Percentiles rank a stretch among this genome's conserved stretches.
phyloP scores from a whole-genome alignment of 2,888 invertebrate genomes.

The Periphyllus acericola region DNA sequence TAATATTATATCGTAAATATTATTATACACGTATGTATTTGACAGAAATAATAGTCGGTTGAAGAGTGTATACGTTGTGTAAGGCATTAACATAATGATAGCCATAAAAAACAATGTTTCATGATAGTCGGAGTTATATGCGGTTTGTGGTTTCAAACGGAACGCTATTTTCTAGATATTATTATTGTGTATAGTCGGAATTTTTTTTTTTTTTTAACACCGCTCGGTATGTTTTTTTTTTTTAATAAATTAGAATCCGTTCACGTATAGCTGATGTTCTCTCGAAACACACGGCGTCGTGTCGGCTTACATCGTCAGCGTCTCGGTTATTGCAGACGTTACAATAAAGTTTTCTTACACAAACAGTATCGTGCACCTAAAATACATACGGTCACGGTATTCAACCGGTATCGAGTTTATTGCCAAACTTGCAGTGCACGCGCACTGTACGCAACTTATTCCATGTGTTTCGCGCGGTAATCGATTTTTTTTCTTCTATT shows the following conservation, averaged over 20 bases:
- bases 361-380: too few species aligned
- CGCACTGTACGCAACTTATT: too few species aligned
- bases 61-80: constrained; percentile 14
- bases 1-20: not conserved
- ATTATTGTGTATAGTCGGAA: constrained; percentile 37
- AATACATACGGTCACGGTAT: too few species aligned
- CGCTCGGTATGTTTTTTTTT: constrained; percentile 30
- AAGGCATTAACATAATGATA: constrained; percentile 46
- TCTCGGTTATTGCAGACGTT: not conserved
- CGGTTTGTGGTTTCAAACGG: constrained; percentile 53
- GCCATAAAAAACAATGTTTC: constrained; percentile 47
- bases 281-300: not conserved
- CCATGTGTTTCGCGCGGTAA: too few species aligned
- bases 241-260: constrained; percentile 42
- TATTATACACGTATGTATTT: not conserved
- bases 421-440: too few species aligned
- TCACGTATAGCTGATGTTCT: not conserved
- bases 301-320: not conserved
- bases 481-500: too few species aligned
- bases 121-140: constrained; percentile 51
- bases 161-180: constrained; percentile 37
- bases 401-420: too few species aligned
- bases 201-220: constrained; percentile 3
- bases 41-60: constrained; percentile 46
- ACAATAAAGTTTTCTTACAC: not conserved